Evolutionary conservation across 30 jellyfish, hydroid and myxozoan genomes (phyloP).

Genomic region (Phacellophora camtschatica): DNA sequence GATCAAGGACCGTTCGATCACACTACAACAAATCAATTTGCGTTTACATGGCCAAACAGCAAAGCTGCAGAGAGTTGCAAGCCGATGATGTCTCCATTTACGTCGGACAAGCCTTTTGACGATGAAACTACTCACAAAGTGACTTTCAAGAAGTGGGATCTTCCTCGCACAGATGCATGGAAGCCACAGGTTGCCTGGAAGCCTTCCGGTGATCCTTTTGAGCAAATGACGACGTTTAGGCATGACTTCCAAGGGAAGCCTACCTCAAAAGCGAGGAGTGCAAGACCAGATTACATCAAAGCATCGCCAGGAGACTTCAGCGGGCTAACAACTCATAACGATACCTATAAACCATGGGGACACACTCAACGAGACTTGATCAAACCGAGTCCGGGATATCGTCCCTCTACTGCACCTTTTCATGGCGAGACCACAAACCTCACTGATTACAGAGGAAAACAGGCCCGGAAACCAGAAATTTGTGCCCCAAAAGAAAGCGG

Average conservation of each 20-base stretch:
- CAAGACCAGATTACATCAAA: conserved; percentile 70
- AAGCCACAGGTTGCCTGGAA: conserved; percentile 92
- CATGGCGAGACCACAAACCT: conserved; percentile 89
- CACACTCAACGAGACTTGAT: conserved; percentile 42
- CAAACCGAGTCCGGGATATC: conserved; percentile 78
- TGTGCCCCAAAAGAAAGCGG: conserved; percentile 87
- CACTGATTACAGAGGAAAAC: conserved; percentile 70
- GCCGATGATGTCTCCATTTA: conserved; percentile 57
- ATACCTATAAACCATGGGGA: conserved; percentile 94
- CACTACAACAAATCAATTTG: conserved; percentile 79
- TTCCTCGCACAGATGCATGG: conserved; percentile 59
- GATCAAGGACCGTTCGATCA: conserved; percentile 85
- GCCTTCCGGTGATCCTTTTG: conserved; percentile 73
- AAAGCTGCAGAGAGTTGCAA: conserved; percentile 88
- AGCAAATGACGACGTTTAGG: conserved; percentile 78
- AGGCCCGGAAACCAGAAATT: conserved; percentile 64
- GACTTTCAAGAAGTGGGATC: conserved; percentile 80
- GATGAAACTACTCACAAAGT: conserved; percentile 80
- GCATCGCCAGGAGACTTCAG: conserved; percentile 77
- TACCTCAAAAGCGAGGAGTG: conserved; percentile 74
- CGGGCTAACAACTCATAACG: conserved; percentile 88
- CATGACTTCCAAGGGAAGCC: conserved; percentile 81
- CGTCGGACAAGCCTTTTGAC: conserved; percentile 80
- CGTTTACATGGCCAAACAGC: conserved; percentile 86
- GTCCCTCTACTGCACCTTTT: conserved; percentile 82